A percentile compares a stretch with the other conserved stretches of the same genome.
Evolutionary conservation across 1,140 invertebrate species (phyloP).

Genomic region (Aporrectodea caliginosa): DNA sequence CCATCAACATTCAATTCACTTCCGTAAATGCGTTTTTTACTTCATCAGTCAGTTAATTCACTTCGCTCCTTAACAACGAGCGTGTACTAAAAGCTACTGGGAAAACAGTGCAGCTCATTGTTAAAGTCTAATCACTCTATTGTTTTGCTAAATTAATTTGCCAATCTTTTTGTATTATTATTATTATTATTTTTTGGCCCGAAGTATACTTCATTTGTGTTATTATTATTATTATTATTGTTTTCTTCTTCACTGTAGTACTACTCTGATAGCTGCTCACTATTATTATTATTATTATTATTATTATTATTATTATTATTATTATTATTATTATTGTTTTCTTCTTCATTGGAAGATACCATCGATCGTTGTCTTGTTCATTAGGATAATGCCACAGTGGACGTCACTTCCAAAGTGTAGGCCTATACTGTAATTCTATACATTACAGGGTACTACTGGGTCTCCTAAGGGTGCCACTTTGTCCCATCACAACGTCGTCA

Average conservation of each 20-base stretch:
- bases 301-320: neutral
- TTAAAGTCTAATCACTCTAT: too few relatives aligned
- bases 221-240: neutral
- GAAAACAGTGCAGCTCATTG: too few relatives aligned
- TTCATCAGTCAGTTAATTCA: too few relatives aligned
- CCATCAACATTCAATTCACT: constrained; percentile 80
- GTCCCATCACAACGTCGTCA: constrained; percentile 77
- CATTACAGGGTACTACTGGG: constrained; percentile 71
- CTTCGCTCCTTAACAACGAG: too few relatives aligned
- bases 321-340: too few relatives aligned
- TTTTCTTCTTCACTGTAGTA: neutral
- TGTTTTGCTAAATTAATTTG: too few relatives aligned
- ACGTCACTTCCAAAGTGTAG: too few relatives aligned
- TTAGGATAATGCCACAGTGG: too few relatives aligned
- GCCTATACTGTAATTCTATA: too few relatives aligned
- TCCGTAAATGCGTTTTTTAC: constrained; percentile 61
- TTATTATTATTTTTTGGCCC: neutral
- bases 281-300: neutral
- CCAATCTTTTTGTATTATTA: neutral
- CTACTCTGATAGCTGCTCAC: neutral
- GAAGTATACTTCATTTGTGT: neutral
- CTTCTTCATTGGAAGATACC: too few relatives aligned
- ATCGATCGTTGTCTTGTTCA: too few relatives aligned
- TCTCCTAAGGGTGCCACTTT: constrained; percentile 80
- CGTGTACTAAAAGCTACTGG: too few relatives aligned